Evolutionary conservation across 2,113 vertebrate species (phyloP), one percentile per base, ranked within the genome.

Genomic region (Balaeniceps rex): DNA sequence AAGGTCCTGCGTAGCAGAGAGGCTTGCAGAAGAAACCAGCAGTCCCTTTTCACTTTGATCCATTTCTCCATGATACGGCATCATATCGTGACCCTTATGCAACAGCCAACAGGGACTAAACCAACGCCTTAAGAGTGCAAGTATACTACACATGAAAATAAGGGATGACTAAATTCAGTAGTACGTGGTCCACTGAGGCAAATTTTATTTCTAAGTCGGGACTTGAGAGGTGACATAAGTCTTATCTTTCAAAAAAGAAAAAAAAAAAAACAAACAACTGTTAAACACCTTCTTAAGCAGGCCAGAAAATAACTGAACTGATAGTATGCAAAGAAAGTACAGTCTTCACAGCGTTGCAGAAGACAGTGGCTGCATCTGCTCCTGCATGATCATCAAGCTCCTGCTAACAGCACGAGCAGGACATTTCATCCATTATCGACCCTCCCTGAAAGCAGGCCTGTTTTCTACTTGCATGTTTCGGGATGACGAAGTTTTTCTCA

Each of bases 351-450:
- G 90, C 14, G 57, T 18, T 46, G 40, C 52, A 72, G 83, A 16
- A 71, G 40, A 9, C 64, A 84, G 44, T 0, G 22, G 40, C 44
- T 7, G 78, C 69, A 44, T 25, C 92, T 85, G 88, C 75, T 36
- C 65, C 18, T 6, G 21, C 4, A 6, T 46, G 34, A n/a, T 4
- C 29, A 0, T 4, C 14, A 10, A 4, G 9, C 42, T 23, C 18
- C 34, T 16, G n/a, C 14, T 13, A 51, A 24, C 0, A 31, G 40
- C 47, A 16, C 26, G 11, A 23, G 66, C 57, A 12, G 68, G 33
- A 46, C 33, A 9, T 2, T 7, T 4, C 31, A 26, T 6, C 57
- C 64, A 22, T 12, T 19, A n/a, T 3, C 51, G 58, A 5, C 57
- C 46, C 51, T 19, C 57, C 19, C 58, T 6, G 49, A 25, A 28